Conservation (phyloP, 2,113 vertebrate genomes). For the Genyomyrus donnyi region DNA sequence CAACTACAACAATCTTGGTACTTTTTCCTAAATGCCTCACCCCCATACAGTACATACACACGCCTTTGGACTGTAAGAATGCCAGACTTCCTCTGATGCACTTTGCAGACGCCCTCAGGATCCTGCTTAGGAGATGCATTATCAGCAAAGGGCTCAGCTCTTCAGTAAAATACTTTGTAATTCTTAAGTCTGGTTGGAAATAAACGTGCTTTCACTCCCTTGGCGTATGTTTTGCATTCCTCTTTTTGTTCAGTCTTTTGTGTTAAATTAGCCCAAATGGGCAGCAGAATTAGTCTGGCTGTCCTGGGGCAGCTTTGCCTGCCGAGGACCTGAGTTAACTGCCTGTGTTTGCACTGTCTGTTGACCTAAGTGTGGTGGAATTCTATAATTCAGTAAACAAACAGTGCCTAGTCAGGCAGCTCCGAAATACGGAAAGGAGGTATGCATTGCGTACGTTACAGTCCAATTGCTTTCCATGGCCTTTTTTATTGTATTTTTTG, state of each 20-base stretch:
- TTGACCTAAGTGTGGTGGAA: conserved; percentile 59
- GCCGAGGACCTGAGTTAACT: conserved; percentile 50
- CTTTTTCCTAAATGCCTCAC: neutral
- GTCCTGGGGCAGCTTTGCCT: conserved; percentile 46
- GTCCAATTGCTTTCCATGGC: conserved; percentile 34
- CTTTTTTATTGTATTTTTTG: neutral
- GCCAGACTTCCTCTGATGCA: neutral
- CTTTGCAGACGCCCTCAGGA: conserved; percentile 16
- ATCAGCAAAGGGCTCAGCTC: conserved; percentile 14
- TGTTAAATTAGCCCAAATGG: conserved; percentile 42
- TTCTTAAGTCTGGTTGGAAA: conserved; percentile 21
- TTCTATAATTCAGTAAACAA: conserved; percentile 63
- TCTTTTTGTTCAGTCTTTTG: conserved; percentile 29
- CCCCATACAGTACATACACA: neutral
- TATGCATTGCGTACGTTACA: conserved; percentile 37
- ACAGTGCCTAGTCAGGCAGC: conserved; percentile 45
- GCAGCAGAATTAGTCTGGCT: conserved; percentile 40
- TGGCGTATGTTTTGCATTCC: neutral
- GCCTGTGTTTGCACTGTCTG: conserved; percentile 52
- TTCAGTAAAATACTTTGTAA: conserved; percentile 12
- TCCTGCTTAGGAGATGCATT: conserved; percentile 25
- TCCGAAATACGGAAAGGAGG: neutral
- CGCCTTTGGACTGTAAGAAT: neutral
- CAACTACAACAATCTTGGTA: neutral
- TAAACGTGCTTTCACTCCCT: neutral